phyloP scores from a whole-genome alignment of 92 coral and sea anemone genomes.

The Muricea muricata region DNA sequence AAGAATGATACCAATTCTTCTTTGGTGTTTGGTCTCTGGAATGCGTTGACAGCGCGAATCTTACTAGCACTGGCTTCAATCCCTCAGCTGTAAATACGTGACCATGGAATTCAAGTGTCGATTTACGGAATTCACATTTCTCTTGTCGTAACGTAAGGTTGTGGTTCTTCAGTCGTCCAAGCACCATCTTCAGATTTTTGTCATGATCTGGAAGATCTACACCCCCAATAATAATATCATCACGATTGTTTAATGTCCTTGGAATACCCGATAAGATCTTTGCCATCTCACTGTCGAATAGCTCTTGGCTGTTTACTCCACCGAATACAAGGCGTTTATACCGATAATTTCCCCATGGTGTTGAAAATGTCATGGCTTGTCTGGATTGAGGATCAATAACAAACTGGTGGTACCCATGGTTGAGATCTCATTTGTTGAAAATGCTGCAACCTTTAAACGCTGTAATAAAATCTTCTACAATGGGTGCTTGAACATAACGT shows the following conservation, averaged over 20 bases:
- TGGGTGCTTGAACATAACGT: slow-evolving; percentile 42
- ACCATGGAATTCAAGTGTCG: slow-evolving; percentile 63
- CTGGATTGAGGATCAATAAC: slow-evolving; percentile 12
- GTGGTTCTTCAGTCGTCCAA: slow-evolving; percentile 44
- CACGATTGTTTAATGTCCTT: neutral
- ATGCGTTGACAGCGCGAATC: neutral
- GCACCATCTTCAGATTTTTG: slow-evolving; percentile 40
- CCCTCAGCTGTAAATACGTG: slow-evolving; percentile 67
- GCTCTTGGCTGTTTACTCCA: slow-evolving; percentile 65
- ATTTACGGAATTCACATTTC: slow-evolving; percentile 53
- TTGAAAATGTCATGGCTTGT: too few relatives aligned
- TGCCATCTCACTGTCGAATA: slow-evolving; percentile 60
- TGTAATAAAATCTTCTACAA: slow-evolving; percentile 1
- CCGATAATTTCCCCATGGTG: slow-evolving; percentile 60
- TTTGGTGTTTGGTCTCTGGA: too few relatives aligned
- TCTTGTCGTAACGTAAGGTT: slow-evolving; percentile 54
- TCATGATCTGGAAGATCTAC: slow-evolving; percentile 52
- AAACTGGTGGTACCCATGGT: slow-evolving; percentile 28
- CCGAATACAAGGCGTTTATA: slow-evolving; percentile 61
- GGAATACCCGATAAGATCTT: slow-evolving; percentile 7
- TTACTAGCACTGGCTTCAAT: slow-evolving; percentile 37
- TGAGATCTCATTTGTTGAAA: slow-evolving; percentile 20
- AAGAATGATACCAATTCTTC: too few relatives aligned
- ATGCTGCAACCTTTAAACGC: neutral
- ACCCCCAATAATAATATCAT: slow-evolving; percentile 10